Conservation (phyloP, 2,113 vertebrate species). For the Caretta caretta region DNA sequence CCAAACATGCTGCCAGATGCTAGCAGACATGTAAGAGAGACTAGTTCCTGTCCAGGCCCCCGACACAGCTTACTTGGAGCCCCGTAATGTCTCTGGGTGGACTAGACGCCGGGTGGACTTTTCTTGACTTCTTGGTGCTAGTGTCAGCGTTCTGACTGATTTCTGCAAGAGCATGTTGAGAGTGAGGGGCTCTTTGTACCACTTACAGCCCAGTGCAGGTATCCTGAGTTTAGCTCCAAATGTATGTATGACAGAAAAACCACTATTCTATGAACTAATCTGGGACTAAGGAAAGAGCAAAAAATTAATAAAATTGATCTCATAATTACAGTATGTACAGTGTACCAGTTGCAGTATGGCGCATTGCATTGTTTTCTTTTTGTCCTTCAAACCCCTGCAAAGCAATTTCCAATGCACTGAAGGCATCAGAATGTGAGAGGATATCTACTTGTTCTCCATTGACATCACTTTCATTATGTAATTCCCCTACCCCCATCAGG, state of each 20-base stretch:
- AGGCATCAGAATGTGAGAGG: too few species aligned
- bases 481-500: not conserved
- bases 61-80: not conserved
- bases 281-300: not conserved
- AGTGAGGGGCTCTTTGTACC: not conserved
- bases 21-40: not conserved
- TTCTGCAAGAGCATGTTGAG: not conserved
- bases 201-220: not conserved
- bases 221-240: not conserved
- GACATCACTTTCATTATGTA: too few species aligned
- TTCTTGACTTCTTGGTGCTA: not conserved
- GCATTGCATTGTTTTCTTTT: not conserved
- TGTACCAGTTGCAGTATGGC: not conserved
- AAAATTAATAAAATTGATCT: not conserved
- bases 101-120: not conserved
- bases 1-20: fast-evolving
- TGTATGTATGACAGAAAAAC: too few species aligned
- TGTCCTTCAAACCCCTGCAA: not conserved
- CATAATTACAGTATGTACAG: not conserved
- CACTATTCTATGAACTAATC: not conserved
- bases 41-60: not conserved
- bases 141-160: not conserved
- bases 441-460: too few species aligned
- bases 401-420: not conserved
- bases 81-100: not conserved